A percentile compares a stretch with the other conserved stretches of the same genome.
phyloP scores from a whole-genome alignment of 1,140 invertebrate genomes.

The Lamellibrachia luymesi region DNA sequence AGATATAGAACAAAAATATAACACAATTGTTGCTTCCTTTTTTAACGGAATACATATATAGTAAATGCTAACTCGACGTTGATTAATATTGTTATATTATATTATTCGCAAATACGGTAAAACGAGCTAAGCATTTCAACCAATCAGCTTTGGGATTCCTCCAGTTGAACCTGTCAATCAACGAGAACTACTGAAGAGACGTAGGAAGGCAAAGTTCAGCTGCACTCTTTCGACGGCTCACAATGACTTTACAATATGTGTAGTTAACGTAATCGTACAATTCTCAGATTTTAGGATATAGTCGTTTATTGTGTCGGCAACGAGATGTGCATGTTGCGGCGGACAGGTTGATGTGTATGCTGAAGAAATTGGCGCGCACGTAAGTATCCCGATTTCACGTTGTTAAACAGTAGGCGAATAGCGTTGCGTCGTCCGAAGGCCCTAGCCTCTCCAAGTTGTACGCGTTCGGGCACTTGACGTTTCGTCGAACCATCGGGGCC shows the following conservation, averaged over 20 bases:
- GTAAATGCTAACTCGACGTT: background rate
- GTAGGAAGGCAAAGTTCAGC: background rate
- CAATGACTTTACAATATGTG: slow-evolving; percentile 5
- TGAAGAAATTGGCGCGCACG: background rate
- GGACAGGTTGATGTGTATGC: background rate
- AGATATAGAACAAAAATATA: background rate
- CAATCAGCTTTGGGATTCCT: background rate
- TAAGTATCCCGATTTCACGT: background rate
- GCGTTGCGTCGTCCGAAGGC: background rate
- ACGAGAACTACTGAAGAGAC: background rate
- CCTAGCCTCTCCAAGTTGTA: background rate
- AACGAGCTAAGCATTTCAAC: background rate
- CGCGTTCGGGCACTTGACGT: background rate
- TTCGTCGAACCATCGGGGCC: background rate
- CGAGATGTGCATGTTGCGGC: background rate
- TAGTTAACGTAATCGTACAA: background rate
- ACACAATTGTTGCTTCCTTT: background rate
- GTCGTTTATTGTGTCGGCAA: background rate
- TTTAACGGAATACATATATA: background rate
- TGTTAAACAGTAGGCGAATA: background rate
- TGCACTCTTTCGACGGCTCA: background rate
- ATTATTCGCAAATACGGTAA: background rate
- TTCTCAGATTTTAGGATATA: background rate
- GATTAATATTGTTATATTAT: background rate
- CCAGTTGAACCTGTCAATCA: background rate